Conservation (phyloP, 2,797 vertebrate genomes). For the Phataginus tetradactyla region DNA sequence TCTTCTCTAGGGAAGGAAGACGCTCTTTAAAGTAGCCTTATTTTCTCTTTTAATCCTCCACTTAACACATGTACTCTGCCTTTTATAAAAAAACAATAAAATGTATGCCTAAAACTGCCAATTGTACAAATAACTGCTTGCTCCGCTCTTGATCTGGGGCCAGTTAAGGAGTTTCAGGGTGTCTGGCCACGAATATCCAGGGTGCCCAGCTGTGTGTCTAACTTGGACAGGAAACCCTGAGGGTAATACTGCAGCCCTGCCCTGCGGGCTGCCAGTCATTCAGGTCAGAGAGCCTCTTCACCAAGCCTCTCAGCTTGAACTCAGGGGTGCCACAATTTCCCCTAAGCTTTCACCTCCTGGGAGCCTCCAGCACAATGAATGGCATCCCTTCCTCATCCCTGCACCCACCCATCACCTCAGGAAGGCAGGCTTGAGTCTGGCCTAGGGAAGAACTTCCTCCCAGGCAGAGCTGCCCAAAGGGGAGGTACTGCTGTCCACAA, state of each 20-base stretch:
- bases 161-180: background rate
- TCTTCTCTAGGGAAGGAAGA: no score
- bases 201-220: background rate
- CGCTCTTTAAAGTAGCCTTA: background rate
- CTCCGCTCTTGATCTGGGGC: background rate
- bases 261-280: background rate
- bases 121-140: background rate
- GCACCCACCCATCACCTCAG: no score
- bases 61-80: slow-evolving; percentile 36
- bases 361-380: background rate
- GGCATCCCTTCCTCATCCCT: background rate
- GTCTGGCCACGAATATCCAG: background rate
- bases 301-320: background rate
- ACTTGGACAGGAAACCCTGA: background rate
- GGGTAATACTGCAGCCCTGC: background rate
- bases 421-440: background rate
- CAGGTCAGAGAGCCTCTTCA: background rate
- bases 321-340: background rate
- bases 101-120: slow-evolving; percentile 22
- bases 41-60: slow-evolving; percentile 42
- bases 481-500: background rate
- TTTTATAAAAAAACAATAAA: slow-evolving; percentile 80
- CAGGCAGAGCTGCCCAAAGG: background rate
- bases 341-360: background rate
- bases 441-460: background rate